These are phyloP conservation scores for Oscarella lobularis DNA, from an alignment of 37 sponge, comb jelly and placozoan species.

Conservation along the genomic window DNA sequence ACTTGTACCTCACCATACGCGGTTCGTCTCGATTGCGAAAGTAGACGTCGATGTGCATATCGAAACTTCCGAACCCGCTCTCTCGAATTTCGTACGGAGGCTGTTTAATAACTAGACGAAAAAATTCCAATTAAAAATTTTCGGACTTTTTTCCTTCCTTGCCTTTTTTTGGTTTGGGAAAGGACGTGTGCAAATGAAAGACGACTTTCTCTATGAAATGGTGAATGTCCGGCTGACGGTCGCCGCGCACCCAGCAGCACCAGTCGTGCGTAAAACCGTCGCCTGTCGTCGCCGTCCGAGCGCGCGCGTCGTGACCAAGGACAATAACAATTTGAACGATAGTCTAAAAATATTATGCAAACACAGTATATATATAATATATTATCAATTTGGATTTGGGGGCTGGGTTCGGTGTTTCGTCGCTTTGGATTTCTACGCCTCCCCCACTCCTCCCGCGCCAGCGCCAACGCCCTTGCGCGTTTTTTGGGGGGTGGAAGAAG, in stretches of 20 bases:
- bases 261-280: slow-evolving; percentile 97
- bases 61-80: slow-evolving; percentile 95
- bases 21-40: slow-evolving; percentile 94
- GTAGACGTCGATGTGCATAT: slow-evolving; percentile 71
- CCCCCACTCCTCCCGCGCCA: too few species aligned
- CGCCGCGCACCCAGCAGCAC: slow-evolving; percentile 83
- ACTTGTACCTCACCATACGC: slow-evolving; percentile 74
- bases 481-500: too few species aligned
- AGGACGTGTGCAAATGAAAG: slow-evolving; percentile 87
- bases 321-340: slow-evolving; percentile 70
- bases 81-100: slow-evolving; percentile 95
- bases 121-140: not conserved
- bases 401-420: too few species aligned
- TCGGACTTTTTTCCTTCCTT: not conserved
- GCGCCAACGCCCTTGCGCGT: too few species aligned
- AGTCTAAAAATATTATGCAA: not conserved
- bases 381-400: too few species aligned
- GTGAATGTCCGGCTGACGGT: slow-evolving; percentile 66
- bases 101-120: slow-evolving; percentile 67
- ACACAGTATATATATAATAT: too few species aligned
- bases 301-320: slow-evolving; percentile 83
- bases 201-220: slow-evolving; percentile 94
- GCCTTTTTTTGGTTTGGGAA: slow-evolving; percentile 88
- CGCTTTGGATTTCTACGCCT: too few species aligned
- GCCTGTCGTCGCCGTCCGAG: slow-evolving; percentile 71